These are phyloP conservation scores for Girardia tigrina DNA, from an alignment of 2,888 invertebrate genomes.

Conservation along the genomic window DNA sequence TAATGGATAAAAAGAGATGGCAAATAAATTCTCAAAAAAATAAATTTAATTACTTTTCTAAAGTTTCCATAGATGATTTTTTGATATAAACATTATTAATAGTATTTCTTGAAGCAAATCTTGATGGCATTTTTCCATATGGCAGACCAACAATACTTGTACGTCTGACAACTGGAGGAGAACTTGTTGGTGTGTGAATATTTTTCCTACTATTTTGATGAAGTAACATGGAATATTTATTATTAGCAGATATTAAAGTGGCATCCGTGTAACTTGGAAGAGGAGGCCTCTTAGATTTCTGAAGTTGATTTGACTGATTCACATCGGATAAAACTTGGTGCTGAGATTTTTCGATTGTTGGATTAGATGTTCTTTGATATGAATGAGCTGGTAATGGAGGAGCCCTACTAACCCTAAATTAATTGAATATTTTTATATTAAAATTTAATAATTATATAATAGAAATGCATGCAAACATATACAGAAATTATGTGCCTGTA, in stretches of 20 bases:
- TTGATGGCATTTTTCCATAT: conserved; percentile 29
- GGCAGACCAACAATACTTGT: background rate
- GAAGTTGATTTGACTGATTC: background rate
- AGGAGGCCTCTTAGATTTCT: background rate
- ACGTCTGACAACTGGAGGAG: background rate
- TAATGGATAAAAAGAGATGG: too few species aligned
- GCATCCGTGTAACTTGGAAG: background rate
- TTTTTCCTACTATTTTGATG: background rate
- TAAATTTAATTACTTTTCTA: conserved; percentile 10
- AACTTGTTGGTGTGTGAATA: background rate
- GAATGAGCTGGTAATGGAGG: background rate
- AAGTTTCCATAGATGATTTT: background rate
- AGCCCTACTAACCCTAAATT: background rate
- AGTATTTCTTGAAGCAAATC: conserved; percentile 36
- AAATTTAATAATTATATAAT: too few species aligned
- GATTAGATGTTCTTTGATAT: background rate
- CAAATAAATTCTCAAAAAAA: too few species aligned
- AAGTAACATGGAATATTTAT: background rate
- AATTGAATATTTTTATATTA: background rate
- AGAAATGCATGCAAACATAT: too few species aligned
- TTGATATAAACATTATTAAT: conserved; percentile 33
- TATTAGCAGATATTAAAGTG: background rate
- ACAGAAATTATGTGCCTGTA: too few species aligned
- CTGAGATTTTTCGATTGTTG: background rate
- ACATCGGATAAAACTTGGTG: background rate